These are phyloP conservation scores for Struthio camelus DNA, from an alignment of 2,113 vertebrate species.

Conservation along the genomic window DNA sequence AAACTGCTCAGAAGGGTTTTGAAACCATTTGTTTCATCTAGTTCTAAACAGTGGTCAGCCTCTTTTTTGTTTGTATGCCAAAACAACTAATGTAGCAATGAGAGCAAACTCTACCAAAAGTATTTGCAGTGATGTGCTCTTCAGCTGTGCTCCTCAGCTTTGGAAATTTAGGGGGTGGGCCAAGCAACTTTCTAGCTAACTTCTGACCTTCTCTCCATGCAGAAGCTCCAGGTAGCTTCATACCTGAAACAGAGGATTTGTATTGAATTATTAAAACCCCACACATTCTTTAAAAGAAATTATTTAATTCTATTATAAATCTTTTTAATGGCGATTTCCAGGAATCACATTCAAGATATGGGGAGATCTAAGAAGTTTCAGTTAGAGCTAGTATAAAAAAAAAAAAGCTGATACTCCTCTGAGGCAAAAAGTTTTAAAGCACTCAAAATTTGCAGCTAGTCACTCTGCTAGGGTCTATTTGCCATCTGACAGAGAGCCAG, in stretches of 20 bases:
- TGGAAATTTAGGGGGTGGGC: constrained; percentile 21
- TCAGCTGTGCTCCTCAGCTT: background rate
- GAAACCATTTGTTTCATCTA: background rate
- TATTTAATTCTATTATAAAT: background rate
- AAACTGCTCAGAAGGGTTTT: background rate
- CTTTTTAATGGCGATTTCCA: background rate
- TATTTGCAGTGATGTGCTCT: background rate
- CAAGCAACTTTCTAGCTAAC: constrained; percentile 66
- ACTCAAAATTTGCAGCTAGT: background rate
- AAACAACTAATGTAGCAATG: background rate
- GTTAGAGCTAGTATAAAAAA: background rate
- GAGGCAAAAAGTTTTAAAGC: background rate
- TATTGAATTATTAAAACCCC: background rate
- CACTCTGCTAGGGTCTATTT: background rate
- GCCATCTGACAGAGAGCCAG: rapidly evolving
- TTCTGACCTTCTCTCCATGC: constrained; percentile 76
- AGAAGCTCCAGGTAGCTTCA: background rate
- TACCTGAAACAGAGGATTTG: constrained; percentile 51
- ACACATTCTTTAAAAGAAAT: background rate
- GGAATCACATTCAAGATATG: background rate
- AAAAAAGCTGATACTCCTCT: background rate
- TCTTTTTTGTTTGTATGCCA: background rate
- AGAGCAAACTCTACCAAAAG: constrained; percentile 30
- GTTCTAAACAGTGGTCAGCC: background rate
- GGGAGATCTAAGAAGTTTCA: background rate